Conservation (phyloP, 2,113 vertebrate species). For the Mastomys coucha region DNA sequence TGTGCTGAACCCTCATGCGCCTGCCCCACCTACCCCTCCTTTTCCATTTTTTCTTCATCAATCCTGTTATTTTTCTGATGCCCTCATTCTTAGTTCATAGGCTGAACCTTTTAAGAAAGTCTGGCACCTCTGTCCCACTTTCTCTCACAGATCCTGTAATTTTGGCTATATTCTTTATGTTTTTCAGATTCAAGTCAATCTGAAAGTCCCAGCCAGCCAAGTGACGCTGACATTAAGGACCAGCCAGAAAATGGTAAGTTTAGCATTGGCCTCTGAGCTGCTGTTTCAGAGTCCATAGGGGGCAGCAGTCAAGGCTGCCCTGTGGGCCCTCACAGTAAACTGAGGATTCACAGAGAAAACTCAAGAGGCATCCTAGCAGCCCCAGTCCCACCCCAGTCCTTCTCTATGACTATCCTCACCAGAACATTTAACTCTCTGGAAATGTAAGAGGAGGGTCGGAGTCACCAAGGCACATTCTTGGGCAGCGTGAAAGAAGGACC, state of each 20-base stretch:
- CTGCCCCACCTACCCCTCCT: not conserved
- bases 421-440: slow-evolving; percentile 5
- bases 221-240: slow-evolving; percentile 98
- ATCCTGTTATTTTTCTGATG: slow-evolving; percentile 70
- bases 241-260: slow-evolving; percentile 98
- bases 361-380: not conserved
- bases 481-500: not conserved
- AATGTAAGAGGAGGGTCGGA: not conserved
- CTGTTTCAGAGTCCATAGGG: slow-evolving; percentile 11
- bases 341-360: not conserved
- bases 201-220: slow-evolving; percentile 98
- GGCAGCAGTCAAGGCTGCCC: not conserved
- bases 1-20: not conserved
- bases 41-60: slow-evolving; percentile 39
- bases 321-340: not conserved
- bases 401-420: not conserved
- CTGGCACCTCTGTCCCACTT: slow-evolving; percentile 86
- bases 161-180: slow-evolving; percentile 90
- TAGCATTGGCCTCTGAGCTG: slow-evolving; percentile 78
- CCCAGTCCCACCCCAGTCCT: not conserved
- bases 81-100: slow-evolving; percentile 79
- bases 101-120: slow-evolving; percentile 85
- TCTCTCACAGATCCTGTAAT: slow-evolving; percentile 88
- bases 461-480: slow-evolving; percentile 24
- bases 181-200: slow-evolving; percentile 96